These are phyloP conservation scores for Drosophila pruinosa DNA, from an alignment of 1,140 invertebrate genomes.

Conservation along the genomic window DNA sequence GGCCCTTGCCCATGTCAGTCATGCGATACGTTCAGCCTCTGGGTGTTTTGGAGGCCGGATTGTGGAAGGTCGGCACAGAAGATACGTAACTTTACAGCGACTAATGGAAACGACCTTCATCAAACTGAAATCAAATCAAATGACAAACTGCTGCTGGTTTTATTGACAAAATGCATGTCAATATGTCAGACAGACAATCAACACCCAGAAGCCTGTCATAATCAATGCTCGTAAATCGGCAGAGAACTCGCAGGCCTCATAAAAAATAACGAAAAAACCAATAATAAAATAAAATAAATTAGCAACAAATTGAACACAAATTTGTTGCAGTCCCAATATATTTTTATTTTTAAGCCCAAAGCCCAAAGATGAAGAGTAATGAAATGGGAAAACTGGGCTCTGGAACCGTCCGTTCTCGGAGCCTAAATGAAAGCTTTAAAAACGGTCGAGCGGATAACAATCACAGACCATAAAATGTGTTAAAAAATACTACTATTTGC, in stretches of 20 bases:
- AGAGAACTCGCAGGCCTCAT: neutral
- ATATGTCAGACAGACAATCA: slow-evolving; percentile 59
- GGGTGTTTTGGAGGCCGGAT: neutral
- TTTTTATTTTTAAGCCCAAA: neutral
- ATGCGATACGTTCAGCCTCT: neutral
- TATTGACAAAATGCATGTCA: slow-evolving; percentile 73
- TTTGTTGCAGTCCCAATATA: neutral
- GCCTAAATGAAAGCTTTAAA: slow-evolving; percentile 44
- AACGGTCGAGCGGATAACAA: slow-evolving; percentile 59
- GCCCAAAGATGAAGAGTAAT: slow-evolving; percentile 7
- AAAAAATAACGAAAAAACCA: too few species aligned
- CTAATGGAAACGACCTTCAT: slow-evolving; percentile 70
- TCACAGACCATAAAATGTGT: slow-evolving; percentile 53
- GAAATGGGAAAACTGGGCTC: neutral
- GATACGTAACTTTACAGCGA: slow-evolving; percentile 41
- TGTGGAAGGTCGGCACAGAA: slow-evolving; percentile 35
- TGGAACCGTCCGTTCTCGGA: neutral
- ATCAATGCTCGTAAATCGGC: slow-evolving; percentile 29
- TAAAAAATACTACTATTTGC: slow-evolving; percentile 61
- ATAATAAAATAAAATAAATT: slow-evolving; percentile 51
- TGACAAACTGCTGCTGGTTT: slow-evolving; percentile 52
- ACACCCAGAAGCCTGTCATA: slow-evolving; percentile 55
- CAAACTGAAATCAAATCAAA: slow-evolving; percentile 62
- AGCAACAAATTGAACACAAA: slow-evolving; percentile 52
- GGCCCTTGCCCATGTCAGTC: neutral